phyloP scores from a whole-genome alignment of 1,140 invertebrate genomes.

The Hypsibius dujardini region DNA sequence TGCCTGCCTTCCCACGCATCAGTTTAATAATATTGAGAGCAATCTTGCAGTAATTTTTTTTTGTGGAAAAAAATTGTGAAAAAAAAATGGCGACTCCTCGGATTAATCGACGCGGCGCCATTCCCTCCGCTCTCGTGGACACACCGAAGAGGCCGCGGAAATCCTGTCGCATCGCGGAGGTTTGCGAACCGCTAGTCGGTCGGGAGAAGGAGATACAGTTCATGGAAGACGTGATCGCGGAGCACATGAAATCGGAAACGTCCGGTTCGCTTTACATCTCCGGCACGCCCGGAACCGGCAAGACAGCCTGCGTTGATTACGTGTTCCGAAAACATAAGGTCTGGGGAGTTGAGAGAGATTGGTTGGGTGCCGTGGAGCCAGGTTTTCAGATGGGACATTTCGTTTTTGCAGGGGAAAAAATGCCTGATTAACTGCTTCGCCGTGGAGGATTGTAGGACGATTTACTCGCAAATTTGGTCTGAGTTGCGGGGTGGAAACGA shows the following conservation, averaged over 20 bases:
- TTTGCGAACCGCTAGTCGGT: not conserved
- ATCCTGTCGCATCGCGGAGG: no score
- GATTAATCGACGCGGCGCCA: no score
- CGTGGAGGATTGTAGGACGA: slow-evolving; percentile 21
- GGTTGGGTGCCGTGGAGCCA: slow-evolving; percentile 20
- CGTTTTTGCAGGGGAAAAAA: slow-evolving; percentile 33
- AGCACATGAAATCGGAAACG: slow-evolving; percentile 31
- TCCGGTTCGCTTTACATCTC: slow-evolving; percentile 77
- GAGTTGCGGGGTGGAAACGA: slow-evolving; percentile 14
- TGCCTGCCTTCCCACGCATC: no score
- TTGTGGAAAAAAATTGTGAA: no score
- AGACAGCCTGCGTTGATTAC: slow-evolving; percentile 65
- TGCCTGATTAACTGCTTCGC: slow-evolving; percentile 24
- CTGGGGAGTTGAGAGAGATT: not conserved
- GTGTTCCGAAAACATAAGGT: slow-evolving; percentile 37
- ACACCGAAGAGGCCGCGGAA: no score
- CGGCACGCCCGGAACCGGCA: slow-evolving; percentile 86
- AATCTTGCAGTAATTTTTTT: no score
- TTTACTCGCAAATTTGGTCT: slow-evolving; percentile 13
- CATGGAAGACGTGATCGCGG: not conserved
- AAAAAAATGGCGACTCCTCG: no score
- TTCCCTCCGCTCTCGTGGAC: no score
- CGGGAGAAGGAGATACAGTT: not conserved
- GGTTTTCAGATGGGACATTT: slow-evolving; percentile 23
- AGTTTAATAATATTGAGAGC: no score